Percentiles rank a stretch among this genome's conserved stretches.
These are phyloP conservation scores for Eleutherodactylus coqui DNA, from an alignment of 2,797 vertebrate genomes.

Conservation along the genomic window DNA sequence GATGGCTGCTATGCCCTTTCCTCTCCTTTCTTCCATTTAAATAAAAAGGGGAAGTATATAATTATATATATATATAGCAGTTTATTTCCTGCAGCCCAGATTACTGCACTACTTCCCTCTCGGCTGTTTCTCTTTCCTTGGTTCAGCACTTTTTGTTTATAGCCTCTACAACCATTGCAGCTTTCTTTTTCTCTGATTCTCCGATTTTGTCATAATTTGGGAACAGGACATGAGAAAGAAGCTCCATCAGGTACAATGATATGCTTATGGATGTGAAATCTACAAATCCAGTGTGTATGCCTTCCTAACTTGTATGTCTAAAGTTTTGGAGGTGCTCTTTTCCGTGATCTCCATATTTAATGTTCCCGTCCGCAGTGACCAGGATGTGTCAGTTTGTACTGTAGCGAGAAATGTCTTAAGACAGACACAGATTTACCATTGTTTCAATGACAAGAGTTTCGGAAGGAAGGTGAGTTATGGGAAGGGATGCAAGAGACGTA, in stretches of 20 bases:
- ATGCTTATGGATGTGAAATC: background rate
- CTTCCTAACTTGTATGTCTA: background rate
- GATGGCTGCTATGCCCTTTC: background rate
- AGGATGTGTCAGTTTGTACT: background rate
- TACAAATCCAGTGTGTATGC: background rate
- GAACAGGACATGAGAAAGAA: background rate
- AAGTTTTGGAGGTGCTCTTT: background rate
- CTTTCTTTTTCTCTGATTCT: background rate
- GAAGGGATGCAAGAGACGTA: too few species aligned
- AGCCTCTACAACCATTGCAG: background rate
- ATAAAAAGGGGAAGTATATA: background rate
- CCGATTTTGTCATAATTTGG: background rate
- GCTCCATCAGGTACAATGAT: background rate
- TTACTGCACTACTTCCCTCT: background rate
- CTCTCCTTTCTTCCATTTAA: background rate
- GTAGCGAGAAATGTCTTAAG: background rate
- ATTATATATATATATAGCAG: background rate
- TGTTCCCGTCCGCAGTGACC: background rate
- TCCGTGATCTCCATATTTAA: background rate
- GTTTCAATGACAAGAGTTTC: background rate
- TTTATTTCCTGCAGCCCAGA: background rate
- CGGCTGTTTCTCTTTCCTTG: background rate
- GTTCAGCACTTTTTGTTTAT: background rate
- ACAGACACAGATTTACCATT: background rate
- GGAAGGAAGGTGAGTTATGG: too few species aligned